Percentiles rank a stretch among this genome's conserved stretches.
These are phyloP conservation scores for Trichosurus vulpecula DNA, from an alignment of 2,797 vertebrate genomes.

Conservation along the genomic window DNA sequence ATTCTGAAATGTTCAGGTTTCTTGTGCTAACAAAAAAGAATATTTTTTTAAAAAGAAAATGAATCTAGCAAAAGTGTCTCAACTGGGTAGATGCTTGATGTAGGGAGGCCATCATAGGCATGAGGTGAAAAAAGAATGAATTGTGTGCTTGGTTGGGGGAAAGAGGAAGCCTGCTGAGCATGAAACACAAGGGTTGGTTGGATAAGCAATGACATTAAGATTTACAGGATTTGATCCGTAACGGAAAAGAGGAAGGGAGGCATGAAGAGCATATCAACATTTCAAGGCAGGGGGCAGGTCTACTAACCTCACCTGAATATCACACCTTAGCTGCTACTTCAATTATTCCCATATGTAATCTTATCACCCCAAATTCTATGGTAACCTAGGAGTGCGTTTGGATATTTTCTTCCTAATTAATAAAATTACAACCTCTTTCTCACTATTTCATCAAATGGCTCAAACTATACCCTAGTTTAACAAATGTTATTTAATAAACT, in stretches of 20 bases:
- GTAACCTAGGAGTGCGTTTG: not conserved
- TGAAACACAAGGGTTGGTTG: not conserved
- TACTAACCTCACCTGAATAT: not conserved
- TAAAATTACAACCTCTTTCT: not conserved
- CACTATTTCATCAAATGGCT: not conserved
- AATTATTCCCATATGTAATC: not conserved
- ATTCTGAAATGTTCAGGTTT: not conserved
- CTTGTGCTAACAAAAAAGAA: not conserved
- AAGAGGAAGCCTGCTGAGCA: not conserved
- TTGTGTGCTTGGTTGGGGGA: not conserved
- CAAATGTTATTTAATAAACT: not conserved
- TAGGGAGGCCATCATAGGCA: not conserved
- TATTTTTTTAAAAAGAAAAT: not conserved
- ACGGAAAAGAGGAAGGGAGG: not conserved
- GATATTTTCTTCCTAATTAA: not conserved
- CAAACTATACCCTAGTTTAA: not conserved
- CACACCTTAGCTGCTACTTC: not conserved
- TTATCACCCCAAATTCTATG: not conserved
- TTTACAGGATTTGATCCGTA: not conserved
- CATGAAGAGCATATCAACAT: not conserved
- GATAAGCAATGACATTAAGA: not conserved
- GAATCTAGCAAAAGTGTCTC: not conserved
- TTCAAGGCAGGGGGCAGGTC: not conserved
- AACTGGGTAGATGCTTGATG: not conserved
- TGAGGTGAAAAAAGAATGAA: not conserved